Evolutionary conservation across 2,797 vertebrate species (phyloP), one percentile per base, ranked within the genome.

Genomic region (Arrhamphus sclerolepis): DNA sequence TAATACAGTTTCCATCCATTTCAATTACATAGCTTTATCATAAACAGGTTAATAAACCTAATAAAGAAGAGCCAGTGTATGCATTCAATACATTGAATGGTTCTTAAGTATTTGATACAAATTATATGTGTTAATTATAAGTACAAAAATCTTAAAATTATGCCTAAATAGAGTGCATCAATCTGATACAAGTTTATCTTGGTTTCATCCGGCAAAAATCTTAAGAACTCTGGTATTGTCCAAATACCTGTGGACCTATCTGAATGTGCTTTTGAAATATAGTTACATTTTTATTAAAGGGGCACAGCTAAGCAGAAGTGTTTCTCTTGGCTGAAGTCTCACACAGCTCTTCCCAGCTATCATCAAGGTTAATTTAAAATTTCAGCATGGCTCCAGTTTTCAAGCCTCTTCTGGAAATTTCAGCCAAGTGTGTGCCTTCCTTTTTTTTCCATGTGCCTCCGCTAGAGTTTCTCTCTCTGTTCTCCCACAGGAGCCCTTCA

Each of bases 341-440:
- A 38, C 17, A 41, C 44, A 29, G 66, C 56, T 39, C 46, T 75
- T 69, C 62, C 71, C 54, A 26, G 10, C 69, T 56, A 59, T 66
- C 68, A 75, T 77, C 65, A 65, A 65, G 77, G 75, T 84, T 89
- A 86, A 90, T 89, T 88, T 82, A 66, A 72, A 78, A 44, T 46
- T 31, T 64, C 43, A 17, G 14, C 42, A 50, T 62, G 71, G 56
- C 9, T 20, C 13, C 9, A 6, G 9, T 44, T 20, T 44, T 18
- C 40, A 42, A 17, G 40, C 40, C 17, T 18, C 40, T n/a, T 42
- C 40, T n/a, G 40, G 24, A 26, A 26, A 26, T 26, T 26, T 26
- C 24, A 26, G 24, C 24, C 24, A 26, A 26, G 24, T 49, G 10
- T 34, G 14, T 11, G n/a, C n/a, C 42, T 67, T 21, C 42, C 7